phyloP scores from a whole-genome alignment of 2,888 invertebrate genomes.

The Eudemis profundana region DNA sequence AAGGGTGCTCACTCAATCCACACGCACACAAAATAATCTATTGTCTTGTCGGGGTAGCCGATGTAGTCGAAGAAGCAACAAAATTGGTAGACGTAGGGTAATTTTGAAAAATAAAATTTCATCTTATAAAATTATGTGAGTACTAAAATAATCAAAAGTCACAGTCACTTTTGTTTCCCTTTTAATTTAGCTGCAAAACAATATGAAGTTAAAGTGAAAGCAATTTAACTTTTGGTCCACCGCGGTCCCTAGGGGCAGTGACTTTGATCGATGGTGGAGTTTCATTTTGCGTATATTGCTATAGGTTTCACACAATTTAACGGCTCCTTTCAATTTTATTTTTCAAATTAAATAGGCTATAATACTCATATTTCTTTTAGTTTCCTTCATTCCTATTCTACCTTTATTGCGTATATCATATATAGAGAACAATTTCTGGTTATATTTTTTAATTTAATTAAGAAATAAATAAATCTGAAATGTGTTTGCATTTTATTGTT shows the following conservation, averaged over 20 bases:
- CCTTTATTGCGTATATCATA: no score
- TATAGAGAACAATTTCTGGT: no score
- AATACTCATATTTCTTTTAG: no score
- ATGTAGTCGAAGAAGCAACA: no score
- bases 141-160: constrained; percentile 10
- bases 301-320: constrained; percentile 4
- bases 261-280: constrained; percentile 43
- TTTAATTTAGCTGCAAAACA: constrained; percentile 40
- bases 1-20: no score
- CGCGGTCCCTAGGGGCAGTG: constrained; percentile 41
- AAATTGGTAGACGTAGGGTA: no score
- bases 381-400: no score
- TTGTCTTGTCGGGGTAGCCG: no score
- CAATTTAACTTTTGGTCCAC: constrained; percentile 44
- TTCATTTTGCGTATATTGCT: constrained; percentile 27
- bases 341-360: background rate
- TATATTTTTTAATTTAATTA: constrained; percentile 5
- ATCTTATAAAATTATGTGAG: no score
- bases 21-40: no score
- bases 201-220: constrained; percentile 41
- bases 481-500: constrained; percentile 38
- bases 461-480: constrained; percentile 19
- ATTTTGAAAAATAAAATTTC: no score
- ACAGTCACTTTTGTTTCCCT: constrained; percentile 17
- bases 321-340: background rate